A percentile compares a stretch with the other conserved stretches of the same genome.
phyloP scores from a whole-genome alignment of 2,797 vertebrate species.

The Oreochromis mossambicus region DNA sequence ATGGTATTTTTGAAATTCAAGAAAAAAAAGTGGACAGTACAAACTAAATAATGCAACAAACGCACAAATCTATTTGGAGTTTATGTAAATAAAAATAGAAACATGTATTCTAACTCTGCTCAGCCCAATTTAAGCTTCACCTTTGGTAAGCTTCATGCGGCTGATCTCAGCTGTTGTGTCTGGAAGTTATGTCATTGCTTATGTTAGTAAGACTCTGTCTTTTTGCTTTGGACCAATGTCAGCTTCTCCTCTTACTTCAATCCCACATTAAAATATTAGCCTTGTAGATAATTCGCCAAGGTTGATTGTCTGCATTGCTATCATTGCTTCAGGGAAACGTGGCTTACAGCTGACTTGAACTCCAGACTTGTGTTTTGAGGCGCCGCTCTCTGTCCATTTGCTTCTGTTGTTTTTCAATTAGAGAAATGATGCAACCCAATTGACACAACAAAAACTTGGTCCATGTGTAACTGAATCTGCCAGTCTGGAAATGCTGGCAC shows the following conservation, averaged over 20 bases:
- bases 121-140: neutral
- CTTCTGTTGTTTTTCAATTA: neutral
- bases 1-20: neutral
- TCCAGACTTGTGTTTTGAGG: neutral
- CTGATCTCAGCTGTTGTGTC: neutral
- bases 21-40: neutral
- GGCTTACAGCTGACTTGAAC: neutral
- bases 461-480: neutral
- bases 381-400: accelerated
- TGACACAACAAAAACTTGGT: neutral
- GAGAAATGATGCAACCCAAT: neutral
- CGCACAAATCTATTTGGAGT: neutral
- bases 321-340: neutral
- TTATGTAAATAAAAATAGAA: neutral
- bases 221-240: neutral
- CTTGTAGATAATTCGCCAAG: neutral
- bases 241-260: neutral
- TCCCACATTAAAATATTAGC: neutral
- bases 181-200: conserved; percentile 11
- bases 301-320: neutral
- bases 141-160: conserved; percentile 1
- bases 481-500: neutral
- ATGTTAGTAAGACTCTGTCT: neutral
- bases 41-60: neutral
- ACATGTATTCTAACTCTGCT: neutral